Evolutionary conservation across 2,797 vertebrate genomes (phyloP).

Genomic region (Micrastur ruficollis): DNA sequence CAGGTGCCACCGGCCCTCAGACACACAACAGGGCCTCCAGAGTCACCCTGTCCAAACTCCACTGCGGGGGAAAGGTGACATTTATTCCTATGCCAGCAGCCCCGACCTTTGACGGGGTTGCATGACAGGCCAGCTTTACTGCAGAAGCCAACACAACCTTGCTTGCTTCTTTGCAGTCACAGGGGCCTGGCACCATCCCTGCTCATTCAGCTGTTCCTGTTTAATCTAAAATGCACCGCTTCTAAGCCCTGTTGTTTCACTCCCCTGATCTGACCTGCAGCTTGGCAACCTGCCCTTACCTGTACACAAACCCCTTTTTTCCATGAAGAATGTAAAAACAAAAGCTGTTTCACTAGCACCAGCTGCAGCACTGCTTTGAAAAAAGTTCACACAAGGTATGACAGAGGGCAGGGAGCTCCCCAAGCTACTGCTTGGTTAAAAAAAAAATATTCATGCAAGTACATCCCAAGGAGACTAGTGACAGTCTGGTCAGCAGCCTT

Average conservation of each 20-base stretch:
- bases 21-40: neutral
- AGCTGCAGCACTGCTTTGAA: neutral
- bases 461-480: neutral
- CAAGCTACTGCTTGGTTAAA: neutral
- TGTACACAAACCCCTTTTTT: fast-evolving
- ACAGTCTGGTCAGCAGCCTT: neutral
- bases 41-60: neutral
- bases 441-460: neutral
- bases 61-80: neutral
- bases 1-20: neutral
- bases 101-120: neutral
- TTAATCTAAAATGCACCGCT: neutral
- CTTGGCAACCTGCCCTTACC: neutral
- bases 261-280: neutral
- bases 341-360: neutral
- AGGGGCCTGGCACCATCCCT: neutral
- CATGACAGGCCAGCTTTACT: neutral
- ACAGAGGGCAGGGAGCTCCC: neutral
- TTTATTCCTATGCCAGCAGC: neutral
- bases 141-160: neutral
- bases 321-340: neutral
- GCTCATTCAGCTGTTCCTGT: neutral
- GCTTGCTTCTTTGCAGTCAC: neutral
- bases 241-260: neutral
- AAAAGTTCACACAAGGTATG: neutral